Evolutionary conservation across 2,888 invertebrate species (phyloP).

Genomic region (Mystacides longicornis): DNA sequence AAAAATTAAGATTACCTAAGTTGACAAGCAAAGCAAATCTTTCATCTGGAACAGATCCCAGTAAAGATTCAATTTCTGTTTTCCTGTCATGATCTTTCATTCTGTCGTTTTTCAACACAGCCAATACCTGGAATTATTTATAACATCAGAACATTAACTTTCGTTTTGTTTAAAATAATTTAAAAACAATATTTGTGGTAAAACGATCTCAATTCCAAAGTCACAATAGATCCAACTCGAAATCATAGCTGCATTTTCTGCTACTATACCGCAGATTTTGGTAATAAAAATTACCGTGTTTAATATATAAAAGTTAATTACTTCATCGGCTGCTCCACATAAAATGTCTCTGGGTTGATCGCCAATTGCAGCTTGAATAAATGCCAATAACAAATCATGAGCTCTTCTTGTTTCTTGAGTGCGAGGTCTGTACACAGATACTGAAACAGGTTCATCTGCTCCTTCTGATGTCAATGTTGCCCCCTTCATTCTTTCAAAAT

Average conservation of each 20-base stretch:
- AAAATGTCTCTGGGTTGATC: constrained; percentile 95
- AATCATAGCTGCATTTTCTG: no score
- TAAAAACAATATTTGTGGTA: not conserved
- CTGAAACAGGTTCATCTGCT: constrained; percentile 80
- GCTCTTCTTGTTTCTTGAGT: constrained; percentile 97
- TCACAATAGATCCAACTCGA: no score
- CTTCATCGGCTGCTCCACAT: constrained; percentile 99
- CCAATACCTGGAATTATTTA: constrained; percentile 45
- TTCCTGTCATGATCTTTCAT: constrained; percentile 91
- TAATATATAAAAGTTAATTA: constrained; percentile 33
- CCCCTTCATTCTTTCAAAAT: constrained; percentile 84
- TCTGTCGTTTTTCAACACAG: constrained; percentile 90
- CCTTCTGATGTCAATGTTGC: constrained; percentile 78
- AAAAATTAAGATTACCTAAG: constrained; percentile 50
- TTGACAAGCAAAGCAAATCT: constrained; percentile 92
- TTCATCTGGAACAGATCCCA: constrained; percentile 80
- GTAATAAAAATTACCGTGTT: no score
- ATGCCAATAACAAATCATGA: constrained; percentile 90
- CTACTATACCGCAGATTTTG: no score
- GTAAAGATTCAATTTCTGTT: constrained; percentile 78
- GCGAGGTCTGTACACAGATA: constrained; percentile 91
- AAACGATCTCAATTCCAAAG: no score
- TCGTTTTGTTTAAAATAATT: not conserved
- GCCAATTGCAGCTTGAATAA: constrained; percentile 94
- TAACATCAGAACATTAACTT: not conserved